phyloP scores from a whole-genome alignment of 2,113 vertebrate species.

The Oriolus oriolus region DNA sequence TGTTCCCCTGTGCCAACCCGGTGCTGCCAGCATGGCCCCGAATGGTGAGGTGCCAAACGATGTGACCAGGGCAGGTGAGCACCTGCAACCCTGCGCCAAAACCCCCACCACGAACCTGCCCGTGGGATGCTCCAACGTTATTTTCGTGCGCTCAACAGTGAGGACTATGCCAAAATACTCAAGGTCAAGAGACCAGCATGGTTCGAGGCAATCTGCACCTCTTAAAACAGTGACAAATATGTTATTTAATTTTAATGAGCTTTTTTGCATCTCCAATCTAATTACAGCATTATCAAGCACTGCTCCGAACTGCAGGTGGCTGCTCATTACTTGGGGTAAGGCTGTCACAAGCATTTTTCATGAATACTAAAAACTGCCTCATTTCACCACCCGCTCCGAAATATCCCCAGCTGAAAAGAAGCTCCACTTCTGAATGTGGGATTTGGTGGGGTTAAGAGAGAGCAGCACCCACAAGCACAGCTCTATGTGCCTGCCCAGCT shows the following conservation, averaged over 20 bases:
- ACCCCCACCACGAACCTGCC: neutral
- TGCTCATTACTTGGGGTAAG: conserved; percentile 71
- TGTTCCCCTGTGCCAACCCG: accelerated
- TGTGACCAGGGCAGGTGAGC: accelerated
- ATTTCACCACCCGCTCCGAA: conserved; percentile 26
- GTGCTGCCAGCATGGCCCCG: accelerated
- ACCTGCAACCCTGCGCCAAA: accelerated
- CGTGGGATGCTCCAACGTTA: neutral
- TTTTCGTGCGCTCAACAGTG: neutral
- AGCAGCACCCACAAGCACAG: neutral
- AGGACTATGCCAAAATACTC: conserved; percentile 65
- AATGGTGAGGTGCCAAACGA: accelerated
- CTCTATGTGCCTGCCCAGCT: accelerated
- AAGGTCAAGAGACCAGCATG: conserved; percentile 81
- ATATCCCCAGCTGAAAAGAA: neutral
- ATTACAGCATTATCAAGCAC: conserved; percentile 83
- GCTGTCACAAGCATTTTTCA: conserved; percentile 74
- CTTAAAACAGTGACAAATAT: conserved; percentile 84
- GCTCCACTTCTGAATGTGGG: neutral
- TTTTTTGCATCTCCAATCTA: conserved; percentile 83
- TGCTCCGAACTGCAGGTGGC: conserved; percentile 80
- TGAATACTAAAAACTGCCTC: conserved; percentile 75
- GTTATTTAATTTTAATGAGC: conserved; percentile 85
- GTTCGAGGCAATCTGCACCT: conserved; percentile 72
- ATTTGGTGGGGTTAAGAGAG: neutral